Base-by-base conservation (phyloP, 2,888 invertebrate species). In the Mythimna pallens region DNA sequence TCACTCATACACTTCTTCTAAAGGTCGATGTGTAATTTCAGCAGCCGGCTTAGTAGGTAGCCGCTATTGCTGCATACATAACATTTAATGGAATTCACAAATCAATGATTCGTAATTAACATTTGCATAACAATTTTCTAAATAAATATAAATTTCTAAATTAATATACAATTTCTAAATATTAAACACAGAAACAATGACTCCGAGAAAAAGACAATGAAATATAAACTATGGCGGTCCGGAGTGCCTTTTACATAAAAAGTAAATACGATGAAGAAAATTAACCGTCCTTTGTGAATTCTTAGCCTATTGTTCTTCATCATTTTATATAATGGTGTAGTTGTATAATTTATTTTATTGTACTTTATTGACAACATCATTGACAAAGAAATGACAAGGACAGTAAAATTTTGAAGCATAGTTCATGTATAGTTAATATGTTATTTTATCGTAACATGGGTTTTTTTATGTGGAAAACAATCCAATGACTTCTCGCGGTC, bases 221-320 rank as follows among this genome's bases (percentile, higher is more conserved):
- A 59, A 59, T 59, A 59, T 40, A 40, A 58, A 59, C 36, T 36
- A 22, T n/a, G 0, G 47, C 36, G 36, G n/a, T 12, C 7, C 14
- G 22, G n/a, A 59, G 34, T 14, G 36, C 14, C 40, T 34, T 59
- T n/a, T 36, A 40, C 14, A 59, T 40, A n/a, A 59, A 57, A 59
- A 22, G 22, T 25, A 69, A 57, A 34, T 70, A 71, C 36, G n/a
- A 61, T 20, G 3, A 10, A 20, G 14, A 22, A 5, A 61, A 59
- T 54, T 7, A 61, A 54, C 22, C 61, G 20, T 61, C 25, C 20
- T 52, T 40, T 34, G 43, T 25, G 14, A 17, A 43, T 17, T 58
- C 3, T 30, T 70, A 14, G 9, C 10, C 12, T 54, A 40, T 72
- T 25, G 17, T 65, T 69, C 2, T 65, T 63, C 43, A 30, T 22